A percentile compares a stretch with the other conserved stretches of the same genome.
phyloP scores from a whole-genome alignment of 2,113 vertebrate genomes.

The Oryzias curvinotus region DNA sequence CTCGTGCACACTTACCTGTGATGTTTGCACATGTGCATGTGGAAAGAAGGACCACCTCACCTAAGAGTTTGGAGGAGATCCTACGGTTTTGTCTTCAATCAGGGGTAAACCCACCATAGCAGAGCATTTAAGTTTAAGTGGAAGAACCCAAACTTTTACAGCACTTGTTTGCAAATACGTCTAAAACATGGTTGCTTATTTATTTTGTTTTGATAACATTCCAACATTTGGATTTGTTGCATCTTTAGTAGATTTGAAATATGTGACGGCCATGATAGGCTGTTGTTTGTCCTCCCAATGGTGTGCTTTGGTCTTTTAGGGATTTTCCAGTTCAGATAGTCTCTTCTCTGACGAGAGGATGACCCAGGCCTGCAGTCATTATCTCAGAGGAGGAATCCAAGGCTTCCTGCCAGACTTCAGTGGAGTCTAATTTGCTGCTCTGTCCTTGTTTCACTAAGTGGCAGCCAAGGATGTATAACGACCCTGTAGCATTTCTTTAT shows the following conservation, averaged over 20 bases:
- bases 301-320: slow-evolving; percentile 4
- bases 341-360: slow-evolving; percentile 26
- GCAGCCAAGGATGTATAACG: slow-evolving; percentile 1
- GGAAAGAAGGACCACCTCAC: slow-evolving; percentile 39
- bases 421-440: slow-evolving; percentile 23
- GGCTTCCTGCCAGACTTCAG: slow-evolving; percentile 28
- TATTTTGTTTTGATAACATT: too few relatives aligned
- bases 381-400: slow-evolving; percentile 21
- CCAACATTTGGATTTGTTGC: too few relatives aligned
- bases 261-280: neutral
- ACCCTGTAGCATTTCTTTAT: slow-evolving; percentile 8
- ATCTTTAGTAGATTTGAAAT: too few relatives aligned
- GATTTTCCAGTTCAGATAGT: slow-evolving; percentile 28
- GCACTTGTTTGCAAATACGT: too few relatives aligned
- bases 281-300: neutral
- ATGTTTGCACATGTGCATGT: slow-evolving; percentile 48
- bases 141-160: too few relatives aligned
- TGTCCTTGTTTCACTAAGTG: slow-evolving; percentile 16
- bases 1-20: slow-evolving; percentile 32
- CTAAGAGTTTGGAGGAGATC: slow-evolving; percentile 25
- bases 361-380: slow-evolving; percentile 22
- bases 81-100: slow-evolving; percentile 2
- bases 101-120: too few relatives aligned
- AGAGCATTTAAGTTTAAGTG: too few relatives aligned
- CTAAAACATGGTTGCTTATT: too few relatives aligned